Evolutionary conservation across 2,888 invertebrate genomes (phyloP), one percentile per base, ranked within the genome.

Genomic region (Zonitis immaculata): DNA sequence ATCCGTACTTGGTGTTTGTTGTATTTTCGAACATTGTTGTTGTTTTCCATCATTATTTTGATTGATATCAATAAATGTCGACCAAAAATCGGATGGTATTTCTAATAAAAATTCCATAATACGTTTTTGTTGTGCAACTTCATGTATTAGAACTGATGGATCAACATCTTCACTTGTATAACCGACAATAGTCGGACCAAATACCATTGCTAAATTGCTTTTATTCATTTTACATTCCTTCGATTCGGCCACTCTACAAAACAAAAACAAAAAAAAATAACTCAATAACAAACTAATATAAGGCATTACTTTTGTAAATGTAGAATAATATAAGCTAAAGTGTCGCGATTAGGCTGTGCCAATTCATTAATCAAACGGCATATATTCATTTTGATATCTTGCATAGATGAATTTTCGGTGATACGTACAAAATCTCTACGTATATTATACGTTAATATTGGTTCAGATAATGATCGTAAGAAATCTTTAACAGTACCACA

Each of bases 401-500:
- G 75, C 1, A 77, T 71, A 64, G 86, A 84, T 0, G 70, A 54
- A 7, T 80, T 74, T 5, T 78, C 76, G 0, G 88, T 84, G 0
- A 91, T 89, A 6, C 79, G 74, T 55, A 88, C 84, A 76, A 95
- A 94, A 72, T 89, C 88, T 11, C 82, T 81, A 91, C 94, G 92
- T 46, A 92, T 81, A 12, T 83, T 80, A 44, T 81, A 82, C 0
- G 95, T 92, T 50, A 97, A 85, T 0, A 99, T 78, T 0, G 98
- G 94, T 73, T 99, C 98, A 49, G 87, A 86, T 20, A 99, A 79
- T 0, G 86, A 84, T 5, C 94, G 84, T 51, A 99, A 79, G 77
- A 99, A 99, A 76, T 94, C 91, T 78, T 98, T 99, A 43, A 99
- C 80, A 56, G 92, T 91, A 42, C 96, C 93, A 75, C 96, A 95